Base-by-base conservation (phyloP, 1,140 invertebrate genomes). In the Archivesica marissinica region DNA sequence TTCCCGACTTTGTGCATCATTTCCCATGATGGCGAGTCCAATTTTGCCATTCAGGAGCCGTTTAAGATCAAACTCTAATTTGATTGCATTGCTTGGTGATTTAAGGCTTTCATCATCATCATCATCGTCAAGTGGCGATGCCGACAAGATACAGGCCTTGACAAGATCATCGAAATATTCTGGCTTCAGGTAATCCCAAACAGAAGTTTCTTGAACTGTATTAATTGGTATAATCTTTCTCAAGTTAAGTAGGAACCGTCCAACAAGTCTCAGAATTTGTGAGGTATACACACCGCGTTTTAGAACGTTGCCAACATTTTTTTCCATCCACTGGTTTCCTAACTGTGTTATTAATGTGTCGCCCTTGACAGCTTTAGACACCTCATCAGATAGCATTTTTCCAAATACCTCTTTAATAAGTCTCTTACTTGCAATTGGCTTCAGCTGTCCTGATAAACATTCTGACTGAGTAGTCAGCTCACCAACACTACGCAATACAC, bases 261-360 rank as follows among this genome's bases (percentile, higher is more conserved):
- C 70, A 6, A 64, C 56, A 6, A 83, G 39, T 75, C 81, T 61
- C 38, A 75, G 23, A 33, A 83, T 83, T 33, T 83, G 15, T 2
- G 81, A 75, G 2, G 68, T 83, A 30, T 75, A 83, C 6, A 17
- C 1, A n/a, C 79, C 79, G 20, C 79, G 13, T 44, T 82, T 82
- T 6, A 82, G 28, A 1, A 28, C 23, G 56, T 82, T 72, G 0
- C 54, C 68, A 28, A 64, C 30, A 33, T 66, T 75, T 17, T 83
- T 83, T 38, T 75, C 70, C 23, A 83, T 64, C 81, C 81, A 83
- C 17, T 64, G 52, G 38, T 83, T 83, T 7, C 81, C 81, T 0
- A 83, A 54, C 30, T 66, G 68, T 38, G 66, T 25, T 0, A 83
- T 83, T 0, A 83, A 30, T 25, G 17, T 0, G 35, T 75, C 70